A percentile compares a stretch with the other conserved stretches of the same genome.
Evolutionary conservation across 2,797 vertebrate species (phyloP).

Genomic region (Megalops cyprinoides): DNA sequence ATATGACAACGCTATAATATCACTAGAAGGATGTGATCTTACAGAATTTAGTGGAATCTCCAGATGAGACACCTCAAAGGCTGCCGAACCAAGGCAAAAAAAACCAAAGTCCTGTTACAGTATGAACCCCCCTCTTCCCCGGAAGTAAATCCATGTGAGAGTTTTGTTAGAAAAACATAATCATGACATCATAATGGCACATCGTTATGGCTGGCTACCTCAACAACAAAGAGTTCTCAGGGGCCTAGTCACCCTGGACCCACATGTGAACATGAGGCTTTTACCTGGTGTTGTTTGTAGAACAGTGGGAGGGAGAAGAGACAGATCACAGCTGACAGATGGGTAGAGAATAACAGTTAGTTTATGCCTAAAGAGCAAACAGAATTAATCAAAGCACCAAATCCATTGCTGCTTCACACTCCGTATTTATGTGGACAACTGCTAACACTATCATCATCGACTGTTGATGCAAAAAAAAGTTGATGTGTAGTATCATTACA

Average conservation of each 20-base stretch:
- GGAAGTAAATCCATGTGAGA: not conserved
- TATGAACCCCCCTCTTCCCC: not conserved
- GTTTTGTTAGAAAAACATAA: not conserved
- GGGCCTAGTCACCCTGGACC: too few relatives aligned
- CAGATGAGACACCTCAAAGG: not conserved
- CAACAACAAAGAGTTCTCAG: not conserved
- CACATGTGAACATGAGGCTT: not conserved
- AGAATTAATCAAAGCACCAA: not conserved
- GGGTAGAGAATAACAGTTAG: slow-evolving; percentile 9
- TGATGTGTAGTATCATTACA: too few relatives aligned
- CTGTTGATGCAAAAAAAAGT: too few relatives aligned
- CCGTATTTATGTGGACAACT: too few relatives aligned
- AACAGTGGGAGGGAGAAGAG: slow-evolving; percentile 90
- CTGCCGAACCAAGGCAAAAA: not conserved
- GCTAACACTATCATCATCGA: too few relatives aligned
- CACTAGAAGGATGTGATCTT: not conserved
- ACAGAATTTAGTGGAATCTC: not conserved
- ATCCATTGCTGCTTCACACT: not conserved
- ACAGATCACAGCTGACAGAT: slow-evolving; percentile 78
- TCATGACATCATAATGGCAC: not conserved
- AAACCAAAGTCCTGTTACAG: too few relatives aligned
- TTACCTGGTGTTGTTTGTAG: slow-evolving; percentile 86
- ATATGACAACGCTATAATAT: not conserved
- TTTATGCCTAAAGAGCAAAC: not conserved
- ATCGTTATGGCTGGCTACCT: not conserved